These are phyloP conservation scores for Myotis brandtii DNA, from an alignment of 2,113 vertebrate species.

Conservation along the genomic window DNA sequence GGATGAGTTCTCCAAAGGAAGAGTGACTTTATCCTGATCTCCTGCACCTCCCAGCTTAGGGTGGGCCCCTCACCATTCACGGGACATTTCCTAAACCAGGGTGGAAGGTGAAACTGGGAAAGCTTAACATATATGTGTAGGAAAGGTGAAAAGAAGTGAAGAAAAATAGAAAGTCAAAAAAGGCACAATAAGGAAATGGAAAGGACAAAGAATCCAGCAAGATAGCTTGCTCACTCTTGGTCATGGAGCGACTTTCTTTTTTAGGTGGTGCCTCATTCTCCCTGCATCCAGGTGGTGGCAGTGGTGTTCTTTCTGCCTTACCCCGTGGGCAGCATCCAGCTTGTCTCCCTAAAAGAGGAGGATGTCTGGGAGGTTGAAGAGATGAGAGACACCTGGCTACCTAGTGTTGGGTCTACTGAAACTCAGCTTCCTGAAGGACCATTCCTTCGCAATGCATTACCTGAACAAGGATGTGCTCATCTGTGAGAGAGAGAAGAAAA, in stretches of 20 bases:
- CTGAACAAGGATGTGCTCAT: background rate
- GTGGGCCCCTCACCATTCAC: background rate
- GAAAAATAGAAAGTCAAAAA: background rate
- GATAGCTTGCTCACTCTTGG: background rate
- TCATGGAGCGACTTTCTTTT: background rate
- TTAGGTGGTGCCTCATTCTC: slow-evolving; percentile 58
- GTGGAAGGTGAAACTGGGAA: background rate
- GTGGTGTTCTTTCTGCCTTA: slow-evolving; percentile 77
- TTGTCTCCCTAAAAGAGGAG: slow-evolving; percentile 22
- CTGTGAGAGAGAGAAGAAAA: background rate
- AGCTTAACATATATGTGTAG: background rate
- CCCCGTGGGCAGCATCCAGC: slow-evolving; percentile 24
- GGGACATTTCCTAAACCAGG: background rate
- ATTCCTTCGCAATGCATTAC: background rate
- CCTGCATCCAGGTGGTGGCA: slow-evolving; percentile 80
- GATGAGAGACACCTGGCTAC: background rate
- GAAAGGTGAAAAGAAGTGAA: background rate
- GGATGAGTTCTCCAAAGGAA: background rate
- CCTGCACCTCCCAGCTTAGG: background rate
- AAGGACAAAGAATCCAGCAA: background rate
- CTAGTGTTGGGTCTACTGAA: background rate
- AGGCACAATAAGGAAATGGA: background rate
- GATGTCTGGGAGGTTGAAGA: background rate
- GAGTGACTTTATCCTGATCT: background rate
- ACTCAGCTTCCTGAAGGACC: slow-evolving; percentile 7